phyloP scores from a whole-genome alignment of 2,113 vertebrate species.

The Acinonyx jubatus region DNA sequence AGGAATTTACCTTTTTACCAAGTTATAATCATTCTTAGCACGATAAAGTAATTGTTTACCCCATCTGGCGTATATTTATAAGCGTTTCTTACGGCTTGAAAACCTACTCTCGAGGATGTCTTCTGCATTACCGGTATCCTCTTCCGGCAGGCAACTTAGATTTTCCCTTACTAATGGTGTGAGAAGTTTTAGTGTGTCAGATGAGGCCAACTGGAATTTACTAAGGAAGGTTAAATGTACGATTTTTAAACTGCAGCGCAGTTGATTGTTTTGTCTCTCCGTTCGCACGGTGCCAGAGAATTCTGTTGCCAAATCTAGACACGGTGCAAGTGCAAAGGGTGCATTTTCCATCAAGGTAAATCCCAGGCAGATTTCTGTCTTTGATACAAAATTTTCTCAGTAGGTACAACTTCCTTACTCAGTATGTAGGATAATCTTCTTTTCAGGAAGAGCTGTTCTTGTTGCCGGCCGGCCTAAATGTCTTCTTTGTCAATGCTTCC shows the following conservation, averaged over 20 bases:
- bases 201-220: background rate
- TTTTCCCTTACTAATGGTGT: background rate
- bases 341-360: background rate
- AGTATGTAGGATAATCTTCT: background rate
- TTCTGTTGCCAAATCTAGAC: background rate
- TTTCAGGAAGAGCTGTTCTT: slow-evolving; percentile 27
- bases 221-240: background rate
- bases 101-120: background rate
- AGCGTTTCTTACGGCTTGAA: background rate
- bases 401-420: background rate
- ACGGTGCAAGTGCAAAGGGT: background rate
- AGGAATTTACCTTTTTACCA: background rate
- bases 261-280: background rate
- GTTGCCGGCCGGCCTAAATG: background rate
- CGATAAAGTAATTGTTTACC: background rate
- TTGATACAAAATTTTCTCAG: background rate
- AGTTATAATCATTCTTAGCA: background rate
- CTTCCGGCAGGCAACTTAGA: background rate
- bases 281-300: slow-evolving; percentile 18
- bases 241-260: background rate
- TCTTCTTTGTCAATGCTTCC: background rate
- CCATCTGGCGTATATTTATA: background rate
- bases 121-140: background rate
- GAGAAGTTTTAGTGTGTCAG: background rate
- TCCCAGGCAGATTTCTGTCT: background rate